Conservation (phyloP, 2,888 invertebrate species). For the Chorisops tibialis region DNA sequence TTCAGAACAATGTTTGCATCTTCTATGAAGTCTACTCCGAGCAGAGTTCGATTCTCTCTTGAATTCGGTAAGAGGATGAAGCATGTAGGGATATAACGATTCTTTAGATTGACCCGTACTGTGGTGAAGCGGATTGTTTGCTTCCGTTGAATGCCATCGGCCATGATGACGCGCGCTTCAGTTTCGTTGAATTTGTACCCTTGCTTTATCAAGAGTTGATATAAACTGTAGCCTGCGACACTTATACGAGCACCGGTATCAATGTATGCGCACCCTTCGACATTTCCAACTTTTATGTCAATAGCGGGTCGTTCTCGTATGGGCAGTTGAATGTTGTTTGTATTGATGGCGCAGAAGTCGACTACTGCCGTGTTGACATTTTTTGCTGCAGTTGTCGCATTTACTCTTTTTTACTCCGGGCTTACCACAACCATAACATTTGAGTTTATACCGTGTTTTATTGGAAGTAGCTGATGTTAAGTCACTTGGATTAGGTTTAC, state of each 20-base stretch:
- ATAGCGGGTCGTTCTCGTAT: background rate
- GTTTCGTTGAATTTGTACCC: background rate
- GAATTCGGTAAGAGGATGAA: conserved; percentile 8
- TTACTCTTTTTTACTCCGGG: conserved; percentile 9
- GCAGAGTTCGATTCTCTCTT: conserved; percentile 29
- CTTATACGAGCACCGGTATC: background rate
- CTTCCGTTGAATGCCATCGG: conserved; percentile 21
- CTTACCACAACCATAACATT: conserved; percentile 26
- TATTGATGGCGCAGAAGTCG: background rate
- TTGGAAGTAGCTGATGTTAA: background rate
- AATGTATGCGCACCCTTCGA: background rate
- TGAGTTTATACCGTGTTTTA: background rate
- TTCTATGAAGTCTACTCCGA: conserved; percentile 37
- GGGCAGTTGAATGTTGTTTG: too few relatives aligned
- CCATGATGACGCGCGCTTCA: background rate
- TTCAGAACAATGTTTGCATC: conserved; percentile 29
- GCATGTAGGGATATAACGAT: background rate
- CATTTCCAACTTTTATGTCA: background rate
- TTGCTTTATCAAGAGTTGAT: background rate
- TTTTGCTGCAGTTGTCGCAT: conserved; percentile 2
- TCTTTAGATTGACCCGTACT: background rate
- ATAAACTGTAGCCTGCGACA: background rate
- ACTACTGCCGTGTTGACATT: too few relatives aligned
- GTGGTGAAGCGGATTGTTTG: background rate
- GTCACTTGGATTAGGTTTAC: too few relatives aligned